A percentile compares a stretch with the other conserved stretches of the same genome.
Evolutionary conservation across 2,888 invertebrate species (phyloP).

Genomic region (Mechanitis mazaeus): DNA sequence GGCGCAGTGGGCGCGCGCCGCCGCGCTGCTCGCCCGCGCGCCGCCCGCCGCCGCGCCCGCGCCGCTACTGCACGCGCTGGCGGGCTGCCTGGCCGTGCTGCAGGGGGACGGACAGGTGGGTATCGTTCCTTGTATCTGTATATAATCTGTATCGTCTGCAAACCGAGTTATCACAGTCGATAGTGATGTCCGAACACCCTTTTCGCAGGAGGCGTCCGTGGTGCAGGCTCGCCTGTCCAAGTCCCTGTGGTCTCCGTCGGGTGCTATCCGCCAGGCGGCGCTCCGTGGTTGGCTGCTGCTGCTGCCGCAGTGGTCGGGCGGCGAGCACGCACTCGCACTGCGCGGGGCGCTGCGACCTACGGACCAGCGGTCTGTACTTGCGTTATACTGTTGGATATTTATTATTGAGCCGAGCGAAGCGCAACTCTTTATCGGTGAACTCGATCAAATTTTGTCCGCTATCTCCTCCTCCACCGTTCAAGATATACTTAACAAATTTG

Average conservation of each 20-base stretch:
- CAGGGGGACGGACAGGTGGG: slow-evolving; percentile 33
- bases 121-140: background rate
- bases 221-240: slow-evolving; percentile 64
- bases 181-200: no score
- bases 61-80: slow-evolving; percentile 48
- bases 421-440: no score
- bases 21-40: slow-evolving; percentile 47
- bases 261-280: slow-evolving; percentile 64
- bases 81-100: slow-evolving; percentile 45
- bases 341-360: slow-evolving; percentile 41
- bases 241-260: slow-evolving; percentile 58
- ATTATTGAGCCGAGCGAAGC: no score
- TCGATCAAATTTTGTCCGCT: no score
- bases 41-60: slow-evolving; percentile 36
- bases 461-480: no score
- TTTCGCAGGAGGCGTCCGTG: slow-evolving; percentile 52
- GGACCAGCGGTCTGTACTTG: slow-evolving; percentile 22
- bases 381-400: background rate
- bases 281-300: slow-evolving; percentile 64
- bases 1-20: slow-evolving; percentile 40
- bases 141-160: no score
- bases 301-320: slow-evolving; percentile 38
- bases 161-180: no score
- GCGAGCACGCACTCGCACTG: slow-evolving; percentile 5
- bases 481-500: no score